phyloP scores from a whole-genome alignment of 1,140 invertebrate species.

The Gonioctena quinquepunctata region DNA sequence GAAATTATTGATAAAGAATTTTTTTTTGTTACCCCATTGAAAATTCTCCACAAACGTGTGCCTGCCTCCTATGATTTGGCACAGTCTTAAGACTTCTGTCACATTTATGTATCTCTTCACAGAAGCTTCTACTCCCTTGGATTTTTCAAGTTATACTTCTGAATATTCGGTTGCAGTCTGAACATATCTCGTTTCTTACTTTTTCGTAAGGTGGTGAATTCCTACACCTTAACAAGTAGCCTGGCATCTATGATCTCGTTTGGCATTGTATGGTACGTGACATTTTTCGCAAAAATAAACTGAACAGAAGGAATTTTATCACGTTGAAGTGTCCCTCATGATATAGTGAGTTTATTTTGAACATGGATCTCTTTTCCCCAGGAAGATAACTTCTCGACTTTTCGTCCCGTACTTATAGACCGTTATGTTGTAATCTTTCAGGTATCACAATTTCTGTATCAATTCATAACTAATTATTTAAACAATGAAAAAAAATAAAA shows the following conservation, averaged over 20 bases:
- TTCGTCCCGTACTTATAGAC: slow-evolving; percentile 7
- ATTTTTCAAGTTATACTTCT: background rate
- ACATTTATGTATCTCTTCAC: background rate
- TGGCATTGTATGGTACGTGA: background rate
- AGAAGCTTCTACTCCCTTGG: no score
- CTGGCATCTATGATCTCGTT: background rate
- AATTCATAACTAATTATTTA: no score
- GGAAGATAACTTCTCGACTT: slow-evolving; percentile 7
- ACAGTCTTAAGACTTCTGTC: background rate
- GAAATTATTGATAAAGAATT: no score
- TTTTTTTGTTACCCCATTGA: no score
- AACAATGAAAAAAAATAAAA: no score
- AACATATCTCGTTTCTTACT: background rate
- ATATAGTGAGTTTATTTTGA: background rate
- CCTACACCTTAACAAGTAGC: background rate
- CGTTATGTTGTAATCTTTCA: background rate
- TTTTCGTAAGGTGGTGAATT: background rate
- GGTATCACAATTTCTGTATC: no score
- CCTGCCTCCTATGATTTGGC: background rate
- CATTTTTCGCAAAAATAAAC: slow-evolving; percentile 12
- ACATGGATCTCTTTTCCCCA: background rate
- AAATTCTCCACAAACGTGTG: background rate
- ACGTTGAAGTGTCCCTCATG: background rate
- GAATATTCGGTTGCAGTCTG: background rate
- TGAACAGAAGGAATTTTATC: background rate